Percentiles rank a stretch among this genome's conserved stretches.
Conservation (phyloP, 2,797 vertebrate genomes). For the Coluber constrictor region DNA sequence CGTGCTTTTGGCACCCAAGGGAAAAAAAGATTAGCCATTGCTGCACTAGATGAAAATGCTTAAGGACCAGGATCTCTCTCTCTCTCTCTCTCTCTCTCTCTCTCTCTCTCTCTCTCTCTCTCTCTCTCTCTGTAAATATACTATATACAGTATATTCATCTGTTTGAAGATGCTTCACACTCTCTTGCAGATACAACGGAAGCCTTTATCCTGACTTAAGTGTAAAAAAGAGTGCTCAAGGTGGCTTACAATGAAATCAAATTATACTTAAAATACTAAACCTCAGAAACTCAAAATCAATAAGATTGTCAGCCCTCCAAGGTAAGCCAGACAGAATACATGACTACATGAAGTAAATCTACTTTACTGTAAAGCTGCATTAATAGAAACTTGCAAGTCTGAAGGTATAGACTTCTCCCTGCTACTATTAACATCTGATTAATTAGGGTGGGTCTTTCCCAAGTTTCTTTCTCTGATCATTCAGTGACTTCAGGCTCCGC, state of each 20-base stretch:
- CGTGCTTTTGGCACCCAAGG: too few species aligned
- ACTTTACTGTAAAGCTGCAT: background rate
- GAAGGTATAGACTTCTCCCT: background rate
- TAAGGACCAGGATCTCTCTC: background rate
- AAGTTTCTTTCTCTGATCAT: background rate
- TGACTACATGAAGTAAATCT: background rate
- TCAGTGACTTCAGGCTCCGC: background rate
- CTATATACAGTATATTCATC: background rate
- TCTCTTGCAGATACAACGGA: background rate
- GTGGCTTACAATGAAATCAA: background rate
- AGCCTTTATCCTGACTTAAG: background rate
- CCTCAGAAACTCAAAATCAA: background rate
- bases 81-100: too few species aligned
- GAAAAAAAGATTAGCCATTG: too few species aligned
- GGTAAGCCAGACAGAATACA: background rate
- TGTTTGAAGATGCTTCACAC: fast-evolving
- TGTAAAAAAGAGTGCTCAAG: background rate
- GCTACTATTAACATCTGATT: background rate
- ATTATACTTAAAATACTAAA: background rate
- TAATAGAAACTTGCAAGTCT: background rate
- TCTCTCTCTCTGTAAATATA: too few species aligned
- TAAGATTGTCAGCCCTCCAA: background rate
- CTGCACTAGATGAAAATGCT: background rate
- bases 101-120: too few species aligned
- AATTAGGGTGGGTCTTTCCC: background rate